Percentiles rank a stretch among this genome's conserved stretches.
Evolutionary conservation across 2,797 vertebrate species (phyloP).

Genomic region (Chelmon rostratus): DNA sequence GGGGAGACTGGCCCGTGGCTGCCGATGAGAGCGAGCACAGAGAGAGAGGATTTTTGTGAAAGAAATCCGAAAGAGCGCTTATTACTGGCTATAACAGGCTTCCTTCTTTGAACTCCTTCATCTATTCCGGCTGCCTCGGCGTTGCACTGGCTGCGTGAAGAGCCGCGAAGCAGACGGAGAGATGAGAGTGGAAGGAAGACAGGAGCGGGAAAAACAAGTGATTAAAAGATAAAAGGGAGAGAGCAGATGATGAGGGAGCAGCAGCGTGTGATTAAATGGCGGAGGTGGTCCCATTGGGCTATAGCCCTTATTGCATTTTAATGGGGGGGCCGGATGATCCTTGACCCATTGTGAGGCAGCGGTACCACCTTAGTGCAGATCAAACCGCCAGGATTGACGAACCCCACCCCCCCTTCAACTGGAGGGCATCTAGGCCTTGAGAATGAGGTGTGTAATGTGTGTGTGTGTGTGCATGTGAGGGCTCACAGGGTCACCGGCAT

Average conservation of each 20-base stretch:
- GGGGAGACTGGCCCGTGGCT: constrained; percentile 48
- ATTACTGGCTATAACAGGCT: constrained; percentile 65
- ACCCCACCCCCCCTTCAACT: constrained; percentile 10
- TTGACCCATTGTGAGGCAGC: constrained; percentile 66
- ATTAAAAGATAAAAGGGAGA: constrained; percentile 77
- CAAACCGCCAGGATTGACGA: constrained; percentile 56
- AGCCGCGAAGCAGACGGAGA: constrained; percentile 54
- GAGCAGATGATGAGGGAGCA: constrained; percentile 63
- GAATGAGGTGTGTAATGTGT: constrained; percentile 38
- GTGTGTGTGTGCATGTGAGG: constrained; percentile 34
- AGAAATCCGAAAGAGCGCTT: constrained; percentile 64
- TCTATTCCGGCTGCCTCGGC: constrained; percentile 61
- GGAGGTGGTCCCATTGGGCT: constrained; percentile 58
- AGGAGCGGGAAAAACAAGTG: constrained; percentile 62
- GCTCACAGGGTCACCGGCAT: constrained; percentile 67
- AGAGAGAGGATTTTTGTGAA: constrained; percentile 45
- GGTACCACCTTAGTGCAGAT: constrained; percentile 70
- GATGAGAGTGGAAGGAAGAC: constrained; percentile 63
- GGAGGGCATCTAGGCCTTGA: constrained; percentile 59
- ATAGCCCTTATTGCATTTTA: constrained; percentile 79
- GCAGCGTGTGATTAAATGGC: constrained; percentile 75
- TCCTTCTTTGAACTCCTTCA: constrained; percentile 74
- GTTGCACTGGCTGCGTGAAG: constrained; percentile 53
- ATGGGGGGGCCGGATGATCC: constrained; percentile 75
- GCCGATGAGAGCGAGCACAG: constrained; percentile 47